phyloP scores from a whole-genome alignment of 1,140 invertebrate genomes.

The Schlechtendalia chinensis region DNA sequence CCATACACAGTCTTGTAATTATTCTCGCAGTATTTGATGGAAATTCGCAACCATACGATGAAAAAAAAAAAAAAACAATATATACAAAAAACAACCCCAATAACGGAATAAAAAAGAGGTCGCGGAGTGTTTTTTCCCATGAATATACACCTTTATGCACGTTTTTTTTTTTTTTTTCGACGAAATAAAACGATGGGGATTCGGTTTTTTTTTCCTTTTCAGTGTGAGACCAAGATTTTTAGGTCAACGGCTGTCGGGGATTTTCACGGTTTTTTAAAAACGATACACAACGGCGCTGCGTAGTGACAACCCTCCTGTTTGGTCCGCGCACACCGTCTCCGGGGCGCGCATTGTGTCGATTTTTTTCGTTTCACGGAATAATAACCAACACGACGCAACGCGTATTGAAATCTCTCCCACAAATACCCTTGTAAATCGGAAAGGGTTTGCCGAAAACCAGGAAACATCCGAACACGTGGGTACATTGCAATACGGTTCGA shows the following conservation, averaged over 20 bases:
- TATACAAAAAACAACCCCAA: no score
- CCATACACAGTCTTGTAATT: constrained; percentile 34
- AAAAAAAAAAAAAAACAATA: constrained; percentile 41
- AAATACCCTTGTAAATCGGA: constrained; percentile 3
- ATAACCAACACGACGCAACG: not conserved
- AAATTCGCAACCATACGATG: constrained; percentile 36
- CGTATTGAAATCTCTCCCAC: not conserved
- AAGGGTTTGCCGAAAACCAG: constrained; percentile 28
- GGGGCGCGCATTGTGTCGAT: constrained; percentile 23
- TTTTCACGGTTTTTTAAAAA: constrained; percentile 40
- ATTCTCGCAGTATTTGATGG: constrained; percentile 25
- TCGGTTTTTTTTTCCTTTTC: constrained; percentile 26
- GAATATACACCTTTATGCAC: constrained; percentile 34
- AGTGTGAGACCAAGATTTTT: constrained; percentile 41
- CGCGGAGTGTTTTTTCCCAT: constrained; percentile 22
- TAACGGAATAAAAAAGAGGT: constrained; percentile 45
- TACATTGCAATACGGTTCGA: not conserved
- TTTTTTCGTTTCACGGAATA: constrained; percentile 30
- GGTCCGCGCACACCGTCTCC: constrained; percentile 26
- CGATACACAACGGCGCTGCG: constrained; percentile 21
- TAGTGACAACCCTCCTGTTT: constrained; percentile 45
- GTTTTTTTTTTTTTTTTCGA: constrained; percentile 32
- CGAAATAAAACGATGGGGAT: constrained; percentile 36
- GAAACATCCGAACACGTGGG: not conserved
- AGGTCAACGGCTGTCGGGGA: constrained; percentile 28